phyloP scores from a whole-genome alignment of 53 echinoderm and acorn worm genomes.

The Crossaster papposus region DNA sequence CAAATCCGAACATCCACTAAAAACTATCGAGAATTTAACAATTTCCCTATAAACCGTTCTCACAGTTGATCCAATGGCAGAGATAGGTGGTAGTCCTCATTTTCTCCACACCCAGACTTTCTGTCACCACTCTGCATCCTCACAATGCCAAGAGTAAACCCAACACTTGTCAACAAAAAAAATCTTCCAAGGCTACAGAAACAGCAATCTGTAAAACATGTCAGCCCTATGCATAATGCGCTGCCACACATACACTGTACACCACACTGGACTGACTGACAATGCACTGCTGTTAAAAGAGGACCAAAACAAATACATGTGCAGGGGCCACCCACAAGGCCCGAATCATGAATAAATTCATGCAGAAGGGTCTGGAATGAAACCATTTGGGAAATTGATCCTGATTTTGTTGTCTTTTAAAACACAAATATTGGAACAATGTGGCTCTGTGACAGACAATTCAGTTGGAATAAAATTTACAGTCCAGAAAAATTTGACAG shows the following conservation, averaged over 20 bases:
- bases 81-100: background rate
- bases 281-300: background rate
- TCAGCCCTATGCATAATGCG: background rate
- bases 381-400: conserved; percentile 34
- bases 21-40: background rate
- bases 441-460: conserved; percentile 21
- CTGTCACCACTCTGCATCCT: background rate
- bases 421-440: conserved; percentile 49
- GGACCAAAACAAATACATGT: conserved; percentile 17
- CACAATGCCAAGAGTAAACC: background rate
- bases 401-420: conserved; percentile 22
- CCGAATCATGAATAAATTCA: conserved; percentile 33
- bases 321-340: conserved; percentile 29
- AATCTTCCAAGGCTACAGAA: background rate
- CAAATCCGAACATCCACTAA: background rate
- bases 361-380: background rate
- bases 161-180: background rate
- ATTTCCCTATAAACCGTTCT: background rate
- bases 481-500: background rate
- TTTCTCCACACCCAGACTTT: conserved; percentile 2
- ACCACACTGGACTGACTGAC: background rate
- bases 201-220: background rate
- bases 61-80: background rate
- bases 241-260: background rate
- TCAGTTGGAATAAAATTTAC: background rate